Base-by-base conservation (phyloP, 2,113 vertebrate genomes). In the Microtus montanus region DNA sequence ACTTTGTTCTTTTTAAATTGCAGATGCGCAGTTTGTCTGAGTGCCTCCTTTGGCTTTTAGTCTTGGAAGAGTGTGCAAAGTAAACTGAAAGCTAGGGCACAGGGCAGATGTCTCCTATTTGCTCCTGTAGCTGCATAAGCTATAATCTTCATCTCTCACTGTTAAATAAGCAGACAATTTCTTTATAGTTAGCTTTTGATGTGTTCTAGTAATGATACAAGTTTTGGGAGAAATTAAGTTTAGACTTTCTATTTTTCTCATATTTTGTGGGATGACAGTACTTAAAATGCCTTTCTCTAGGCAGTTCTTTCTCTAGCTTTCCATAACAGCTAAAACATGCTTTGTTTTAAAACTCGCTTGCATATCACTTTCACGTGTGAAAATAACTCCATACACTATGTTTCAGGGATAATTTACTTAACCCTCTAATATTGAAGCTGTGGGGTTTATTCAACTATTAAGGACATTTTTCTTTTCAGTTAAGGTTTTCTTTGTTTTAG, bases 81-180 rank as follows among this genome's bases (percentile, higher is more conserved):
- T 94, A 64, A 95, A 64, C 71, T 35, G n/a, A 94, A 94, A n/a
- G 74, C 79, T 58, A 93, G 30, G 84, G 22, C 44, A 33, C 0
- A 75, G 64, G 75, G 26, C 6, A 94, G 19, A 75, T 90, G 26
- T 61, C 66, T 89, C 49, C 66, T 89, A 66, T 94, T 96, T 94
- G 9, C 4, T 1, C 33, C 28, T 79, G 4, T 87, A 63, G 78
- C 87, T 26, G 68, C 35, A 86, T 70, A 87, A 94, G 63, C 44
- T 96, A 92, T 92, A 78, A 95, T 70, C 58, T 94, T 95, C 10
- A 28, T 85, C 14, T 92, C 24, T 95, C 7, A 66, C 70, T 94
- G 77, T 84, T 83, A 84, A 96, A 93, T 22, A 75, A 58, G 2
- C 74, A 92, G 24, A 47, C 24, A 80, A 20, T 58, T 28, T 74